Base-by-base conservation (phyloP, 2,113 vertebrate species). In the Menura novaehollandiae region DNA sequence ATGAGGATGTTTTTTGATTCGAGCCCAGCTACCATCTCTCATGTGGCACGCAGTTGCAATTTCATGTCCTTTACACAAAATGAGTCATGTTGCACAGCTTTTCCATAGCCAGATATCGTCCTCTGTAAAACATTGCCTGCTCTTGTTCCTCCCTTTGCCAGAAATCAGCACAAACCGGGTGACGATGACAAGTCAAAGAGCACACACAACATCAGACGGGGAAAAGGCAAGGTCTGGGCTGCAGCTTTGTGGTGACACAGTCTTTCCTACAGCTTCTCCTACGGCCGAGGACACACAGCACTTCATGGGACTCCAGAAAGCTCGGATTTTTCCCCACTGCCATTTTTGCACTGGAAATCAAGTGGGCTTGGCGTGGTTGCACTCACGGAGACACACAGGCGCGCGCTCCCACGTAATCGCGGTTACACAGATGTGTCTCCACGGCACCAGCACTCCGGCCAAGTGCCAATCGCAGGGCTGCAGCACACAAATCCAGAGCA, bases 51-150 rank as follows among this genome's bases (percentile, higher is more conserved):
- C 88, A 77, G 83, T 90, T 67, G 95, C 64, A 85, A 93, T 93
- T 93, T 73, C 11, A 9, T 88, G 93, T 94, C 67, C 90, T 96
- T 92, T 86, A 71, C 88, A 76, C 81, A 89, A 75, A 91, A 79
- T 92, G 84, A 94, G 82, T 94, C 95, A 88, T 71, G 63, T 85
- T 77, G 78, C 63, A 63, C 85, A 86, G 89, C 82, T 90, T 90
- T 94, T 95, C 94, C 93, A 71, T 17, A 43, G 90, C 89, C 88
- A 96, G 82, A 73, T 13, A 82, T 69, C 11, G 5, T 79, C 62
- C 62, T 41, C 80, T 92, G 80, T 60, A 19, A 76, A 94, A 87
- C 69, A 85, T 14, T 85, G 96, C 87, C 69, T 81, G 86, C 56
- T 92, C 89, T 89, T 82, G 63, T 82, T 64, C 58, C 41, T 68